Percentiles rank a stretch among this genome's conserved stretches.
Evolutionary conservation across 2,797 vertebrate genomes (phyloP).

Genomic region (Amazona ochrocephala): DNA sequence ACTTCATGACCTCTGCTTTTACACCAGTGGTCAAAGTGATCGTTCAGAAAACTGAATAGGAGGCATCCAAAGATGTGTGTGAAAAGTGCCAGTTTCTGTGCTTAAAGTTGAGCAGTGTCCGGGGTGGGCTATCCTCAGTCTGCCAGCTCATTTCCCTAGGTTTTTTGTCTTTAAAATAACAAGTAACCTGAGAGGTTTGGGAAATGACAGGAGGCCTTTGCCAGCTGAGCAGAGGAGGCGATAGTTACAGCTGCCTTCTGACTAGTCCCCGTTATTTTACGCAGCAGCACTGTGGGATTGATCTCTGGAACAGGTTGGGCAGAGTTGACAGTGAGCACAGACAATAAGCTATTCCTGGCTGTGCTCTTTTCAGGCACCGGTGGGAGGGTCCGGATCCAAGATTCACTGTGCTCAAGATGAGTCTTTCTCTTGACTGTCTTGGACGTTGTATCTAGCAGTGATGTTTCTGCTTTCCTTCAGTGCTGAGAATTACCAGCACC

Average conservation of each 20-base stretch:
- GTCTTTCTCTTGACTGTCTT: background rate
- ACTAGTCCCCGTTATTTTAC: background rate
- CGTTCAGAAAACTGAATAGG: background rate
- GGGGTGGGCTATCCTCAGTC: background rate
- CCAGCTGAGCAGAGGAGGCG: constrained; percentile 3
- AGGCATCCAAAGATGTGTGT: background rate
- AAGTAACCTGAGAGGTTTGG: background rate
- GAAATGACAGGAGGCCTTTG: constrained; percentile 46
- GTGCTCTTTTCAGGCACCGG: background rate
- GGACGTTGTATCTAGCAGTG: background rate
- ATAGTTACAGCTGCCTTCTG: constrained; percentile 50
- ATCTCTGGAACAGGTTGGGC: constrained; percentile 10
- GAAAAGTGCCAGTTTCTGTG: background rate
- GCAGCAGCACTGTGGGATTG: background rate
- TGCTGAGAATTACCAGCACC: background rate
- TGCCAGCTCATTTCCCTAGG: background rate
- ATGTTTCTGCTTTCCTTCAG: background rate
- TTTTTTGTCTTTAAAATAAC: constrained; percentile 18
- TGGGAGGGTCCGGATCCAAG: constrained; percentile 31
- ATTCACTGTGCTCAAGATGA: background rate
- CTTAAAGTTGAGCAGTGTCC: background rate
- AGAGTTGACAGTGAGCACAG: constrained; percentile 37
- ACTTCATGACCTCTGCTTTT: background rate
- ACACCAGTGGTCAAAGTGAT: background rate
- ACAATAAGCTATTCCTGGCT: constrained; percentile 45